Conservation (phyloP, 2,113 vertebrate genomes). For the Galbula dea region DNA sequence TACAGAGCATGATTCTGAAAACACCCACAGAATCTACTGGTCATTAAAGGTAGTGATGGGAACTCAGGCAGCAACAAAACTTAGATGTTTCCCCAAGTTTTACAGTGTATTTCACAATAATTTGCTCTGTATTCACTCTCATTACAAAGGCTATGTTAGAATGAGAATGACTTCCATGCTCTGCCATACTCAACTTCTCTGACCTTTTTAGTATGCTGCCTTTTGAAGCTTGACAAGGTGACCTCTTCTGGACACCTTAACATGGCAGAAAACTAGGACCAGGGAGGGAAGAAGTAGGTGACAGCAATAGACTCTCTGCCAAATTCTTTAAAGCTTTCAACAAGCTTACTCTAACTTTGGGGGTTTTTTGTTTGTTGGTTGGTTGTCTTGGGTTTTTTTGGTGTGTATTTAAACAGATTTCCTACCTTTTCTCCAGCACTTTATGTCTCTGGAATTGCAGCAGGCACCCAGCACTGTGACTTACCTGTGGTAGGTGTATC, state of each 20-base stretch:
- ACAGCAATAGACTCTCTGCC: not conserved
- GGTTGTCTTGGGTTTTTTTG: too few relatives aligned
- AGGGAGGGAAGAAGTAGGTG: not conserved
- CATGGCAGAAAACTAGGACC: slow-evolving; percentile 35
- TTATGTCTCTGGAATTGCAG: not conserved
- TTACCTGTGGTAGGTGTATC: accelerated
- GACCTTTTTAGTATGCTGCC: slow-evolving; percentile 76
- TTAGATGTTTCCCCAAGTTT: slow-evolving; percentile 58
- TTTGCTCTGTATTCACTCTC: slow-evolving; percentile 60
- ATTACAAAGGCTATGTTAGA: slow-evolving; percentile 71
- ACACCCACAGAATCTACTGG: slow-evolving; percentile 8
- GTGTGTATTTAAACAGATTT: not conserved
- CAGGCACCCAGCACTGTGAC: not conserved
- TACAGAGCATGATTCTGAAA: not conserved
- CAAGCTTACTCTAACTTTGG: not conserved
- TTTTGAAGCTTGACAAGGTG: slow-evolving; percentile 62
- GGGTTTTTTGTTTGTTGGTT: too few relatives aligned
- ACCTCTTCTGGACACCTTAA: slow-evolving; percentile 35
- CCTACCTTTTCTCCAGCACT: not conserved
- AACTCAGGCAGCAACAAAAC: slow-evolving; percentile 11
- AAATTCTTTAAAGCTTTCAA: slow-evolving; percentile 10
- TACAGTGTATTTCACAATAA: slow-evolving; percentile 54
- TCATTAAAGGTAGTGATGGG: slow-evolving; percentile 13
- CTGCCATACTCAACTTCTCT: slow-evolving; percentile 64
- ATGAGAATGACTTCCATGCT: slow-evolving; percentile 73